Conservation (phyloP, 2,888 invertebrate species). For the Tiphia femorata region DNA sequence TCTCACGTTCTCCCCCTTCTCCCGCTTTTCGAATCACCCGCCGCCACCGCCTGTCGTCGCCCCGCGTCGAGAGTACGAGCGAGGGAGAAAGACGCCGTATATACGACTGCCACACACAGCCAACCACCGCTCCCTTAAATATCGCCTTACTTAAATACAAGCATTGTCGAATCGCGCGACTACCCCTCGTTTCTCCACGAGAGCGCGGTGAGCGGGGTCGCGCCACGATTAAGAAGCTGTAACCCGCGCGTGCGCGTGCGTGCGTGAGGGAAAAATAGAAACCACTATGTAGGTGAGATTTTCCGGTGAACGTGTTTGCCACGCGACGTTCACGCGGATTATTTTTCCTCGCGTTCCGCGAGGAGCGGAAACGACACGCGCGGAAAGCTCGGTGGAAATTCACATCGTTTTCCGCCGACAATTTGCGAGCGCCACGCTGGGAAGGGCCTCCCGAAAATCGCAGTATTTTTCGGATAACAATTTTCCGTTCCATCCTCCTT, state of each 20-base stretch:
- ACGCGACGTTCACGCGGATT: too few relatives aligned
- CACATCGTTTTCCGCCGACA: neutral
- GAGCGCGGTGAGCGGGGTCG: too few relatives aligned
- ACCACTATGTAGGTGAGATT: too few relatives aligned
- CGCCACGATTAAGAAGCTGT: too few relatives aligned
- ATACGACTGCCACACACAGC: too few relatives aligned
- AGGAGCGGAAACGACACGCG: neutral
- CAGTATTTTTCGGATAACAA: constrained; percentile 1
- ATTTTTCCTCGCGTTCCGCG: neutral
- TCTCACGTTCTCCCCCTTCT: constrained; percentile 3
- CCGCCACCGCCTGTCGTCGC: constrained; percentile 19
- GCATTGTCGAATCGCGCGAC: neutral
- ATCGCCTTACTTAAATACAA: constrained; percentile 13
- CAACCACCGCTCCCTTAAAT: constrained; percentile 13
- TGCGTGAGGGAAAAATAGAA: too few relatives aligned
- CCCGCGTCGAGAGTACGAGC: constrained; percentile 20
- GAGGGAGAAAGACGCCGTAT: too few relatives aligned
- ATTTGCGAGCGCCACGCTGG: neutral
- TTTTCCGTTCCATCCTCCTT: neutral
- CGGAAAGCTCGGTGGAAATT: neutral
- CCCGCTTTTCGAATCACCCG: neutral
- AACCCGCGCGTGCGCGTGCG: too few relatives aligned
- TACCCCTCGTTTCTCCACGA: too few relatives aligned
- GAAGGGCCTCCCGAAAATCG: too few relatives aligned
- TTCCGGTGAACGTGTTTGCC: too few relatives aligned